Base-by-base conservation (phyloP, 1,140 invertebrate species). In the Eurosta solidaginis region DNA sequence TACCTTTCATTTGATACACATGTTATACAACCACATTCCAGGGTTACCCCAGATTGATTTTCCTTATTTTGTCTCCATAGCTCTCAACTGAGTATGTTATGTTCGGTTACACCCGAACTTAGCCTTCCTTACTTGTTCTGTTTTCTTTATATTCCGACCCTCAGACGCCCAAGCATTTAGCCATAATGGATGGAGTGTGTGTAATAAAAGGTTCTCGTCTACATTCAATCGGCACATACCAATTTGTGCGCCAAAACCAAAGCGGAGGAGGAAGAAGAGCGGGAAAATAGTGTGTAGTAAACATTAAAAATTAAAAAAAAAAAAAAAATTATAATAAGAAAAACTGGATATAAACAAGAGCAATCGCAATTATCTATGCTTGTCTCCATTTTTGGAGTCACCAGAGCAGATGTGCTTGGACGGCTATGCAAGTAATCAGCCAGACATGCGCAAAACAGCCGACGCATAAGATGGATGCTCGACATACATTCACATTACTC, bases 321-420 rank as follows among this genome's bases (percentile, higher is more conserved):
- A n/a, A n/a, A n/a, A n/a, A n/a, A n/a, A n/a, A n/a, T n/a, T n/a
- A n/a, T n/a, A 27, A 25, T 33, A 33, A 22, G 29, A 33, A 22
- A 36, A 40, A 68, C n/a, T 68, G 59, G 33, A 68, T 68, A 68
- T 40, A 20, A 40, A 68, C 33, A 68, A 68, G 36, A 42, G 59
- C 59, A 68, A 33, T 40, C 59, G 22, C 59, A 68, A 68, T 68
- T 68, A 68, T 68, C 59, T 42, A 68, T n/a, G 59, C 33, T 68
- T 68, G 59, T 68, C 59, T 68, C 59, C 59, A 68, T 68, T 68
- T 68, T 68, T 42, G 59, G 59, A 27, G 59, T 68, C 59, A 40
- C 17, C 59, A 40, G 33, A 68, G 59, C 59, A 68, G 59, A 68
- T 68, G 59, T 22, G 59, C 59, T 40, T 10, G n/a, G 59, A 40